These are phyloP conservation scores for Ferdinandea cuprea DNA, from an alignment of 2,888 invertebrate species.

Conservation along the genomic window DNA sequence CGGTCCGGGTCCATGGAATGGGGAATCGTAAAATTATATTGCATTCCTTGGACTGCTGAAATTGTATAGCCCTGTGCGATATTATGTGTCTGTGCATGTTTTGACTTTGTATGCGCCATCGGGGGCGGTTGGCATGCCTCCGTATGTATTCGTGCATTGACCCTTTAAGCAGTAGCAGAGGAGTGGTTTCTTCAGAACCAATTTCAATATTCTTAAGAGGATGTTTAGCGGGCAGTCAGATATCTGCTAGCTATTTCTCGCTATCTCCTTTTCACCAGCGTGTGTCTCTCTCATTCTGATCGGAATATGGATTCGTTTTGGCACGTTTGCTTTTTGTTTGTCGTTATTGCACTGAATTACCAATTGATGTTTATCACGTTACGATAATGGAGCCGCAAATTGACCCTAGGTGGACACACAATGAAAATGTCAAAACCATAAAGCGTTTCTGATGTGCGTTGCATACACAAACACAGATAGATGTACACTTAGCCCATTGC, in stretches of 20 bases:
- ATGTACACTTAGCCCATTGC: constrained; percentile 26
- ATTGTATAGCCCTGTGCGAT: neutral
- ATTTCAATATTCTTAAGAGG: constrained; percentile 13
- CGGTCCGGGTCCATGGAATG: neutral
- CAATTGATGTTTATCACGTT: constrained; percentile 50
- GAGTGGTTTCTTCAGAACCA: neutral
- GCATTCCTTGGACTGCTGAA: constrained; percentile 33
- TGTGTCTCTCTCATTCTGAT: neutral
- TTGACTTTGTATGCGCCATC: constrained; percentile 4
- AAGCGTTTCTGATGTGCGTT: constrained; percentile 2
- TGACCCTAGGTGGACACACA: constrained; percentile 34
- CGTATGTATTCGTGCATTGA: constrained; percentile 33
- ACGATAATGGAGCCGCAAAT: constrained; percentile 49
- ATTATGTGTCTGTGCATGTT: neutral
- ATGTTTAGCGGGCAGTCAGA: constrained; percentile 4
- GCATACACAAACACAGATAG: neutral
- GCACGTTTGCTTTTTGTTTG: constrained; percentile 10
- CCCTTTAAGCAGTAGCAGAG: constrained; percentile 1
- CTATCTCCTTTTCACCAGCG: too few species aligned
- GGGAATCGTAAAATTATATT: constrained; percentile 47
- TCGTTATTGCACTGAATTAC: constrained; percentile 23
- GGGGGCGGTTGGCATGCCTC: neutral
- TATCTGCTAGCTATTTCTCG: neutral
- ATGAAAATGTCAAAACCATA: constrained; percentile 46
- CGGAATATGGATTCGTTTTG: neutral